Evolutionary conservation across 1,140 invertebrate species (phyloP).

Genomic region (Heterodera carotae): DNA sequence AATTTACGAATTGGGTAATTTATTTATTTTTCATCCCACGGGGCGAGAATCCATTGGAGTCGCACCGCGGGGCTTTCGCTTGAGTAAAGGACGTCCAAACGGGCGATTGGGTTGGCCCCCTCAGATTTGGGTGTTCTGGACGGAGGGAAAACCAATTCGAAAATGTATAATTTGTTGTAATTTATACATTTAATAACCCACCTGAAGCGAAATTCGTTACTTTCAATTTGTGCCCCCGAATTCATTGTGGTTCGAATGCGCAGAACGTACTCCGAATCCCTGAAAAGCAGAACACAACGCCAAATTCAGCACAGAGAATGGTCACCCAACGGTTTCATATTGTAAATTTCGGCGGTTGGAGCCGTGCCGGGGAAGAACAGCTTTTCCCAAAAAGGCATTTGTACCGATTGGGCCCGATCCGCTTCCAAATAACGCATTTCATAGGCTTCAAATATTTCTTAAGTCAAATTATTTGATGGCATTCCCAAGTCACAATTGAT

Average conservation of each 20-base stretch:
- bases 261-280: slow-evolving; percentile 62
- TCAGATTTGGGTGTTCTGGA: slow-evolving; percentile 36
- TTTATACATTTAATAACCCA: neutral
- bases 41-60: slow-evolving; percentile 61
- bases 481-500: slow-evolving; percentile 47
- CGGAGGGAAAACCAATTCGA: neutral
- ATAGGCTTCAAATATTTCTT: slow-evolving; percentile 44
- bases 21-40: slow-evolving; percentile 27
- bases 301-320: slow-evolving; percentile 9
- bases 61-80: slow-evolving; percentile 58
- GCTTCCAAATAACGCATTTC: slow-evolving; percentile 31
- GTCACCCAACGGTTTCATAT: slow-evolving; percentile 3
- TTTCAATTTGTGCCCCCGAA: slow-evolving; percentile 55
- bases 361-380: slow-evolving; percentile 52
- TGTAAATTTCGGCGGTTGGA: slow-evolving; percentile 41
- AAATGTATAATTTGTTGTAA: neutral
- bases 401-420: neutral
- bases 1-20: no score
- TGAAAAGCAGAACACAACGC: slow-evolving; percentile 41
- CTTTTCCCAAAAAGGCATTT: slow-evolving; percentile 44
- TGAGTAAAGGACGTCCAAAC: slow-evolving; percentile 64
- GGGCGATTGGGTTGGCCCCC: slow-evolving; percentile 55
- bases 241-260: slow-evolving; percentile 52
- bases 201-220: slow-evolving; percentile 59
- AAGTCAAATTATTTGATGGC: slow-evolving; percentile 44